A percentile compares a stretch with the other conserved stretches of the same genome.
Evolutionary conservation across 2,113 vertebrate species (phyloP).

Genomic region (Bostrychus sinensis): DNA sequence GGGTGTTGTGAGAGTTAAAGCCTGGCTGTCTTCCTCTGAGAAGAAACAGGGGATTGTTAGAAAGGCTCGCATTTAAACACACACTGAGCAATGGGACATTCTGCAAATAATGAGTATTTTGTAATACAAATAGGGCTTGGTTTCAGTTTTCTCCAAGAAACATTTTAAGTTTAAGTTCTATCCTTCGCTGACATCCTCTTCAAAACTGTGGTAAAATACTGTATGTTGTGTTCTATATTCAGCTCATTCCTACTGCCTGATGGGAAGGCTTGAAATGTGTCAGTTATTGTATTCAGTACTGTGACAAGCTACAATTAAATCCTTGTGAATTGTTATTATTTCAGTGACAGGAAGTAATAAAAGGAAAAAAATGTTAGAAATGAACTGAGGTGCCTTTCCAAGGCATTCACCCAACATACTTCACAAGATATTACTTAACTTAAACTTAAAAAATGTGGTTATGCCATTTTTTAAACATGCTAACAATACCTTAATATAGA

Average conservation of each 20-base stretch:
- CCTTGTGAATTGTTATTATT: conserved; percentile 13
- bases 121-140: conserved; percentile 50
- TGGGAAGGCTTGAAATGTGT: conserved; percentile 9
- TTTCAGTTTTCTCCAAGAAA: conserved; percentile 25
- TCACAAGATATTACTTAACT: too few species aligned
- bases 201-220: conserved; percentile 19
- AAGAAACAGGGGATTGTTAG: conserved; percentile 54
- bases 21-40: conserved; percentile 53
- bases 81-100: conserved; percentile 37
- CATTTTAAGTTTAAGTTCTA: background rate
- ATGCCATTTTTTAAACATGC: too few species aligned
- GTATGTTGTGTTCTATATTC: conserved; percentile 3
- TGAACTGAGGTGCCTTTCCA: background rate
- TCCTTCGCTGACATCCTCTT: background rate
- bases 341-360: conserved; percentile 16
- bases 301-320: conserved; percentile 24
- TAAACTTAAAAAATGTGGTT: too few species aligned
- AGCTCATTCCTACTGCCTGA: conserved; percentile 9
- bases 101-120: conserved; percentile 39
- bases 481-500: too few species aligned
- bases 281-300: conserved; percentile 24
- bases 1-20: conserved; percentile 66
- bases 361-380: conserved; percentile 6
- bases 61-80: conserved; percentile 6
- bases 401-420: too few species aligned